Percentiles rank a stretch among this genome's conserved stretches.
Conservation (phyloP, 1,140 invertebrate species). For the Hesperophylax magnus region DNA sequence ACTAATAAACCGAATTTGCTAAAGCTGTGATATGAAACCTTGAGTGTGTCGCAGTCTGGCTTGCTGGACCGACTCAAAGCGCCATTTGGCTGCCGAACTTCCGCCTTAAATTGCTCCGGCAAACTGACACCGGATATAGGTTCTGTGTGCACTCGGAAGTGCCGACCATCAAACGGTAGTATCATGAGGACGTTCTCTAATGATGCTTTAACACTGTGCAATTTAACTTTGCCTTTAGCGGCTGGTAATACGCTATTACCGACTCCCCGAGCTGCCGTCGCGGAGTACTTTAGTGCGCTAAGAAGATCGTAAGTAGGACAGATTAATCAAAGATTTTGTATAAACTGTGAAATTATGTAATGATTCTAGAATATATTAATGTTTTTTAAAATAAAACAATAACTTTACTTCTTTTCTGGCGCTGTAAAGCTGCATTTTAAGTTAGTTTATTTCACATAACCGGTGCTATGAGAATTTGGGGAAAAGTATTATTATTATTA, state of each 20-base stretch:
- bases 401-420: too few species aligned
- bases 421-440: too few species aligned
- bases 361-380: too few species aligned
- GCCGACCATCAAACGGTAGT: conserved; percentile 9
- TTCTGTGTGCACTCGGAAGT: not conserved
- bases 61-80: conserved; percentile 25
- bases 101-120: conserved; percentile 31
- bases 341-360: too few species aligned
- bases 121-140: conserved; percentile 43
- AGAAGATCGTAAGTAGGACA: too few species aligned
- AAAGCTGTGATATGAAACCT: conserved; percentile 23
- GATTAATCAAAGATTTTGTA: too few species aligned
- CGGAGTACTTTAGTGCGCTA: too few species aligned
- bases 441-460: too few species aligned
- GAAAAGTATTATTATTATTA: too few species aligned
- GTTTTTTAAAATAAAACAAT: too few species aligned
- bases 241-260: not conserved
- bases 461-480: too few species aligned
- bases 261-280: too few species aligned
- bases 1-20: conserved; percentile 7
- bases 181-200: not conserved
- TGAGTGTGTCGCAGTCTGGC: not conserved
- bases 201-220: conserved; percentile 16
- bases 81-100: conserved; percentile 44
- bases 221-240: conserved; percentile 25